phyloP scores from a whole-genome alignment of 2,113 vertebrate species.

The Eptesicus fuscus region DNA sequence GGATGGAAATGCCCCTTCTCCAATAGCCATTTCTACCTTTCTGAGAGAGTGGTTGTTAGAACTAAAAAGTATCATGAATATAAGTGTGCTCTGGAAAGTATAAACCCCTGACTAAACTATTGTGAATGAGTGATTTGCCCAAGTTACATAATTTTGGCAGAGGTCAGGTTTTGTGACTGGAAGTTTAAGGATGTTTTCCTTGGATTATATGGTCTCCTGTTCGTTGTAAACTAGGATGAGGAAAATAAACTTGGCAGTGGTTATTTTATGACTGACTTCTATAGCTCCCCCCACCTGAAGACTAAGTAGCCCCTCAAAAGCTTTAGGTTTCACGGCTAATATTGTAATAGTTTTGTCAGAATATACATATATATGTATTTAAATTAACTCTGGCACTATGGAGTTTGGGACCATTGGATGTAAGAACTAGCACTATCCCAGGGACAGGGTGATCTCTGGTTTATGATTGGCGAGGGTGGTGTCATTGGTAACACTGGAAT shows the following conservation, averaged over 20 bases:
- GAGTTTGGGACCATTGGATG: neutral
- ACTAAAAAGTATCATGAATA: neutral
- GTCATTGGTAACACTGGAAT: neutral
- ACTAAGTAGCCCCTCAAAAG: neutral
- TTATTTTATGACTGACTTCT: slow-evolving; percentile 50
- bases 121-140: neutral
- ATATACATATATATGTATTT: neutral
- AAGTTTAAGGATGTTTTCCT: slow-evolving; percentile 31
- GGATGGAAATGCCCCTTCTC: neutral
- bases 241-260: neutral
- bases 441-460: neutral
- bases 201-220: neutral
- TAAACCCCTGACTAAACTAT: neutral
- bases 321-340: slow-evolving; percentile 38
- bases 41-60: neutral
- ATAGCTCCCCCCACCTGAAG: neutral
- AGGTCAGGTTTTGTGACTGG: slow-evolving; percentile 9
- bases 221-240: slow-evolving; percentile 30
- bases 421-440: neutral
- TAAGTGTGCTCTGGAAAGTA: neutral
- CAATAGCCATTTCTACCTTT: neutral
- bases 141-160: neutral
- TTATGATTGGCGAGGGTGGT: neutral
- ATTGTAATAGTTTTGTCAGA: slow-evolving; percentile 31
- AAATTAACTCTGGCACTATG: neutral